phyloP scores from a whole-genome alignment of 2,113 vertebrate species.

The Furnarius figulus region DNA sequence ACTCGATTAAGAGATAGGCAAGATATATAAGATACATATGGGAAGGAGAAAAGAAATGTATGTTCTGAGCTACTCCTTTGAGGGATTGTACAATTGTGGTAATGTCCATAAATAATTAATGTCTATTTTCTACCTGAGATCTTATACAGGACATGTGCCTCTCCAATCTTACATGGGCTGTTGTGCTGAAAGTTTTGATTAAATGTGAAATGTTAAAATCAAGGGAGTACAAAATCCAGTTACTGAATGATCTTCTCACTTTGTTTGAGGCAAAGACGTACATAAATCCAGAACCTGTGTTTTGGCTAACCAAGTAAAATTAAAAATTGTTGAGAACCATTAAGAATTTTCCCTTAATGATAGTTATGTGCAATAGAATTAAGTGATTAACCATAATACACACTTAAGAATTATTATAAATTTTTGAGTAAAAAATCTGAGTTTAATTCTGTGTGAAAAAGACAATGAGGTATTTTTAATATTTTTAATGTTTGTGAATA shows the following conservation, averaged over 20 bases:
- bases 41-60: not conserved
- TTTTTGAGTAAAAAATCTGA: not conserved
- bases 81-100: not conserved
- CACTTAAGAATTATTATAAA: not conserved
- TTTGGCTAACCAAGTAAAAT: not conserved
- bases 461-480: not conserved
- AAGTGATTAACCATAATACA: not conserved
- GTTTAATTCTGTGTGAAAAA: not conserved
- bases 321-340: not conserved
- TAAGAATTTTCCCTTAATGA: not conserved
- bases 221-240: not conserved
- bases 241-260: not conserved
- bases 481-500: not conserved
- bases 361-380: not conserved
- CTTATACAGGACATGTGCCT: not conserved
- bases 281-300: fast-evolving
- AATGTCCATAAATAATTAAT: not conserved
- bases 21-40: fast-evolving
- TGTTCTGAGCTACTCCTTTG: not conserved
- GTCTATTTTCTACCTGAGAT: not conserved
- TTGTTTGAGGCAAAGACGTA: not conserved
- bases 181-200: not conserved
- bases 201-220: not conserved
- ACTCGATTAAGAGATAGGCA: not conserved
- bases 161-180: fast-evolving